Base-by-base conservation (phyloP, 2,888 invertebrate species). In the Aphidius colemani region DNA sequence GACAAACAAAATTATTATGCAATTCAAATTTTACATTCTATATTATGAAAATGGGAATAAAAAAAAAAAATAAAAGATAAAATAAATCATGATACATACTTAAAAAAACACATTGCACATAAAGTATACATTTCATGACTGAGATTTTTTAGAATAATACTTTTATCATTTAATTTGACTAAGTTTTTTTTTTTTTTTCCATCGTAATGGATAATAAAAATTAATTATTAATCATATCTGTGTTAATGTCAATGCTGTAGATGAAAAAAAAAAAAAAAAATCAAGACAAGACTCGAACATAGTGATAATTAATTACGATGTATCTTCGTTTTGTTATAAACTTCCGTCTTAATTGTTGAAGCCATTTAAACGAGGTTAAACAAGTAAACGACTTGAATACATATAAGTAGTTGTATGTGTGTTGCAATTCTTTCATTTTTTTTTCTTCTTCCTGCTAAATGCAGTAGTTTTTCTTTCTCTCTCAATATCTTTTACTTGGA, bases 331-430 rank as follows among this genome's bases (percentile, higher is more conserved):
- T 30, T 30, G 30, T 58, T 61, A 61, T 57, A 61, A 58, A 64
- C 61, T 64, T 64, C 61, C 64, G 64, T 57, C 64, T 61, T 57
- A 61, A 64, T 64, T 61, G 61, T 64, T 53, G 61, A 48, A 51
- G 53, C 57, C 51, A 64, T 64, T 64, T 57, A 58, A 61, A 61
- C 48, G 55, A 61, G 61, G 48, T 30, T 30, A 43, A 55, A 55
- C 43, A 8, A 44, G 55, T 13, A 7, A 30, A 30, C 4, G 13
- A 13, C 8, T 55, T 11, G 60, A 64, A 56, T 60, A 60, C 64
- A 56, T 50, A 18, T 18, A 18, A 1, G 2, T 18, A 18, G 13
- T 18, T 18, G 13, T 18, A 18, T 18, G 13, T 18, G 13, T 18
- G 13, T 18, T 44, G 41, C 13, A 49, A 44, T 51, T 48, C 59